phyloP scores from a whole-genome alignment of 2,113 vertebrate genomes.

The Oriolus oriolus region DNA sequence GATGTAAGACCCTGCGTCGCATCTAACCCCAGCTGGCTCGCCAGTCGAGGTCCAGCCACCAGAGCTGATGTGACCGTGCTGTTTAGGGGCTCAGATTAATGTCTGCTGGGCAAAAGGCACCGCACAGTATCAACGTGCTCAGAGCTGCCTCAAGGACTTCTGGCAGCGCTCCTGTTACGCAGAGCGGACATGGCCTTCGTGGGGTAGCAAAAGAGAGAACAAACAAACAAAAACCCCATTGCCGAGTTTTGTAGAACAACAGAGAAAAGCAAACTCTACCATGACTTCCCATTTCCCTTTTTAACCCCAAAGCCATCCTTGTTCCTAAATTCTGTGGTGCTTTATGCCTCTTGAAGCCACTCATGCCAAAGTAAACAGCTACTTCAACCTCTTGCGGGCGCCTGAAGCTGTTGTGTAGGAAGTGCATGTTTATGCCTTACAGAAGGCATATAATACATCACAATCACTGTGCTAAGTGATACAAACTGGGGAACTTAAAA shows the following conservation, averaged over 20 bases:
- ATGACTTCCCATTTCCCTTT: background rate
- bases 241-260: background rate
- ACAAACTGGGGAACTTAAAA: background rate
- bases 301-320: background rate
- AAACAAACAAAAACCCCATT: background rate
- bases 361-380: background rate
- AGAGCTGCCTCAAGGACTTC: background rate
- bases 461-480: background rate
- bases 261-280: background rate
- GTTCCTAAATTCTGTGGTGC: background rate
- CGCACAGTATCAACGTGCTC: fast-evolving
- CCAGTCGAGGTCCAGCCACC: background rate
- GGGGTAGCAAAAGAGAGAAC: background rate
- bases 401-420: background rate
- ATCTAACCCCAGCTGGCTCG: background rate
- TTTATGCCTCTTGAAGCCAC: background rate
- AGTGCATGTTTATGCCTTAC: background rate
- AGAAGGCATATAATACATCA: background rate
- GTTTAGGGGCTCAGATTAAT: background rate
- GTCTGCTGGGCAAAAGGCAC: background rate
- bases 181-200: fast-evolving
- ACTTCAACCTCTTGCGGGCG: background rate
- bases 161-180: fast-evolving
- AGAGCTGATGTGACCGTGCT: background rate
- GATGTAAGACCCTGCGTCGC: background rate